Evolutionary conservation across 1,140 invertebrate species (phyloP), one percentile per base, ranked within the genome.

Genomic region (Nilaparvata lugens): DNA sequence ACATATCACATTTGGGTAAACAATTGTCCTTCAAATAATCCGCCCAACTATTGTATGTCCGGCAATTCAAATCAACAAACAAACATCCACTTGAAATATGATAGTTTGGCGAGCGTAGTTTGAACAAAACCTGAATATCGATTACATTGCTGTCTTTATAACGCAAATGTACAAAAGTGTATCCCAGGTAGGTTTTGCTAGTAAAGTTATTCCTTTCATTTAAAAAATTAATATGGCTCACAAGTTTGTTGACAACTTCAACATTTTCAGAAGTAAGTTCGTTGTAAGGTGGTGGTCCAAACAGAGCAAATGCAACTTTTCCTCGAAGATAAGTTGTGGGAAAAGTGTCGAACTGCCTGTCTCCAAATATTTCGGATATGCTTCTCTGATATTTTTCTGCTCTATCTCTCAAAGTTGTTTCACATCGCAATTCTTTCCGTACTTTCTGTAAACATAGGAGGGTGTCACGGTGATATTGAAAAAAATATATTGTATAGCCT

Each of bases 41-140:
- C 4, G 38, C 7, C 72, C 73, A 76, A 63, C 4, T 58, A 45
- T 66, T 58, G 57, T 76, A 76, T 19, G 74, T 59, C 61, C 74
- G 65, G 0, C 55, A 62, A 31, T 43, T 23, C 0, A 4, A 38
- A 65, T 75, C 74, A 48, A 76, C 68, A 52, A 70, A 76, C 58
- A 64, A 14, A 55, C 28, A 16, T 35, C 19, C 42, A 23, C 21
- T 40, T n/a, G n/a, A n/a, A n/a, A n/a, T n/a, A n/a, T n/a, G n/a
- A n/a, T n/a, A n/a, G n/a, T n/a, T n/a, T n/a, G n/a, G n/a, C n/a
- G n/a, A n/a, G 31, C 38, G 31, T n/a, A 60, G 11, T 35, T 31
- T 52, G 23, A 48, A 60, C 31, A 60, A 19, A 16, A 52, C 48
- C 31, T 60, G 42, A 18, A 60, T 35, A 19, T 48, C 58, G 35